Conservation (phyloP, 2,797 vertebrate genomes). For the Pangasius macronema region DNA sequence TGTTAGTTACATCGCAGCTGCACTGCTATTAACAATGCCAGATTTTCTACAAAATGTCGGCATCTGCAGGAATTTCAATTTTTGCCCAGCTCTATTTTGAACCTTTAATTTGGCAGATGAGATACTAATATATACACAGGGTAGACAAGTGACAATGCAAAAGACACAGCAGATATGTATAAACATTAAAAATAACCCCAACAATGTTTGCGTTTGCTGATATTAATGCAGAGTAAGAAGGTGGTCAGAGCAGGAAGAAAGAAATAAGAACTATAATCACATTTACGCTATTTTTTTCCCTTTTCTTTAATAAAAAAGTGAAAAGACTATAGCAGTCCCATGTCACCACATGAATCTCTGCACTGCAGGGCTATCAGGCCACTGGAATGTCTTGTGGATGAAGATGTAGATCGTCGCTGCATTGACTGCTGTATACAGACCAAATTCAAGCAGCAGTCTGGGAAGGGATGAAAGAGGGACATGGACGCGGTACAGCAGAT, state of each 20-base stretch:
- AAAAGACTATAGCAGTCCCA: background rate
- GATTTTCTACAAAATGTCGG: background rate
- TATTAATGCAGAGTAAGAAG: background rate
- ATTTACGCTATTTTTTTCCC: background rate
- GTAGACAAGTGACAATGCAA: background rate
- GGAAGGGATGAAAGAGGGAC: slow-evolving; percentile 80
- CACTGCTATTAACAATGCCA: background rate
- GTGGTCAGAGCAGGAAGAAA: background rate
- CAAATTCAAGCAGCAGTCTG: slow-evolving; percentile 81
- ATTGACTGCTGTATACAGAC: slow-evolving; percentile 82
- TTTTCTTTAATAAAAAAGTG: background rate
- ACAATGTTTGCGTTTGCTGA: background rate
- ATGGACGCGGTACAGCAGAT: slow-evolving; percentile 91
- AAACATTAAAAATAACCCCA: background rate
- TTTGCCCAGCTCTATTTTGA: background rate
- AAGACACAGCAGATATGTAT: background rate
- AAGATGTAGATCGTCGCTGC: slow-evolving; percentile 85
- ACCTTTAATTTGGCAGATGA: background rate
- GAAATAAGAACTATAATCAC: background rate
- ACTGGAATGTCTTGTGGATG: slow-evolving; percentile 85
- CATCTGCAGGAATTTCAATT: background rate
- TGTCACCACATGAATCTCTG: slow-evolving; percentile 97
- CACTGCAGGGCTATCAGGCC: slow-evolving; percentile 81
- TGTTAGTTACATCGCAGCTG: background rate
- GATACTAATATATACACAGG: background rate